Conservation (phyloP, 2,113 vertebrate species). For the Gasterosteus nipponicus region DNA sequence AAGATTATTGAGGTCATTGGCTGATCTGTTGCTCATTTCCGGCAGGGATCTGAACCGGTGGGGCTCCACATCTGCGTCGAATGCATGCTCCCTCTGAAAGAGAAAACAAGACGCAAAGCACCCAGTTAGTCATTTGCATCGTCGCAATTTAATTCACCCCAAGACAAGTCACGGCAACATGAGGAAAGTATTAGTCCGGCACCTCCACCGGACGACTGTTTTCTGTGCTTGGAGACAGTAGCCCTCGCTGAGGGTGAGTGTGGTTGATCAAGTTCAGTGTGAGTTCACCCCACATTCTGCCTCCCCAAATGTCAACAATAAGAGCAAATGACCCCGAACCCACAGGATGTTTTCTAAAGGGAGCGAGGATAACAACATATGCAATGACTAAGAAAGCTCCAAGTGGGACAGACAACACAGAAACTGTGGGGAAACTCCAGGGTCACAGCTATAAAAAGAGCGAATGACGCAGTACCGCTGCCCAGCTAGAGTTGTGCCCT, state of each 20-base stretch:
- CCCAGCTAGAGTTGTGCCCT: constrained; percentile 53
- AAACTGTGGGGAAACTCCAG: constrained; percentile 84
- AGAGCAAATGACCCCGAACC: constrained; percentile 80
- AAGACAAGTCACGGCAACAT: constrained; percentile 66
- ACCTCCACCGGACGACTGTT: constrained; percentile 50
- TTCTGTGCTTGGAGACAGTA: constrained; percentile 67
- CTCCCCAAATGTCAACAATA: constrained; percentile 81
- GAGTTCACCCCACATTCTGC: constrained; percentile 79
- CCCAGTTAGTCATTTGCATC: constrained; percentile 62
- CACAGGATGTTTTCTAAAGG: constrained; percentile 85
- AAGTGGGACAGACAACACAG: constrained; percentile 80
- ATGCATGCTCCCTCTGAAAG: constrained; percentile 81
- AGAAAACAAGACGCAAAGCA: constrained; percentile 63
- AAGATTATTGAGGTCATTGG: constrained; percentile 80
- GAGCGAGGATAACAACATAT: constrained; percentile 81
- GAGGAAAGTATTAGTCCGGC: constrained; percentile 68
- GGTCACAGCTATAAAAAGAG: constrained; percentile 83
- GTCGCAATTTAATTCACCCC: constrained; percentile 53
- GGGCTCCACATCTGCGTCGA: constrained; percentile 77
- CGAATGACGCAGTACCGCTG: constrained; percentile 77
- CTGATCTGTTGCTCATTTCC: constrained; percentile 82
- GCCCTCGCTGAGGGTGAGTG: constrained; percentile 61
- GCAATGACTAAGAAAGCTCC: constrained; percentile 82
- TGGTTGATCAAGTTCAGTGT: constrained; percentile 68
- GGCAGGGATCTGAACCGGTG: constrained; percentile 84